These are phyloP conservation scores for Taeniopygia guttata DNA, from an alignment of 2,797 vertebrate genomes.

Conservation along the genomic window DNA sequence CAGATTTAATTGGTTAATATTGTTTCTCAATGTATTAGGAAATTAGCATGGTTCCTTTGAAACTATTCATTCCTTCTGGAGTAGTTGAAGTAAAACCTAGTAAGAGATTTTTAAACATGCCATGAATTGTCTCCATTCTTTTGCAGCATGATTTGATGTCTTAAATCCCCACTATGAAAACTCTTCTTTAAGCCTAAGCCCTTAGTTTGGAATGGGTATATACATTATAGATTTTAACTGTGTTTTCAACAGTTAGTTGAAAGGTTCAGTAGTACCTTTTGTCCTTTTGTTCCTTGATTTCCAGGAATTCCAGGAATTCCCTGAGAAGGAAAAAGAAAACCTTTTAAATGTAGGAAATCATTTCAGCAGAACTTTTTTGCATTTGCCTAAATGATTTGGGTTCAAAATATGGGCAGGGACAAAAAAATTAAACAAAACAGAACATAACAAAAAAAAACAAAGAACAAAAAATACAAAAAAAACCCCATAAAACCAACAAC, in stretches of 20 bases:
- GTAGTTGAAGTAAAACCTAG: not conserved
- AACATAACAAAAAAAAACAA: not conserved
- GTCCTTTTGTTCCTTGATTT: constrained; percentile 82
- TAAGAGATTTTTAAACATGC: not conserved
- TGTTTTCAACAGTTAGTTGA: not conserved
- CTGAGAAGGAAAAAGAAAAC: constrained; percentile 68
- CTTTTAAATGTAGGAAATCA: not conserved
- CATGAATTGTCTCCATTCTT: not conserved
- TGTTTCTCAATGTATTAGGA: not conserved
- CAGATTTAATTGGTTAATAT: not conserved
- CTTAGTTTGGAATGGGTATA: not conserved
- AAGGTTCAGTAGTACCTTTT: constrained; percentile 85
- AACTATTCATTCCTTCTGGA: not conserved
- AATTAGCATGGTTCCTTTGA: not conserved
- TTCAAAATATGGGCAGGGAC: not conserved
- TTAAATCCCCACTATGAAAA: not conserved
- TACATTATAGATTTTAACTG: not conserved
- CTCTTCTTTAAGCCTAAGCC: not conserved
- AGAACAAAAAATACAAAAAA: not conserved
- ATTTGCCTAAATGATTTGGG: not conserved
- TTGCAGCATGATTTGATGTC: not conserved
- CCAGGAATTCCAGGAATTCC: constrained; percentile 91
- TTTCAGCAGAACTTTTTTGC: not conserved
- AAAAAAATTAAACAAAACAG: not conserved
- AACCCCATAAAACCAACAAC: not conserved